Conservation (phyloP, 2,113 vertebrate species). For the Gallinago undulata region DNA sequence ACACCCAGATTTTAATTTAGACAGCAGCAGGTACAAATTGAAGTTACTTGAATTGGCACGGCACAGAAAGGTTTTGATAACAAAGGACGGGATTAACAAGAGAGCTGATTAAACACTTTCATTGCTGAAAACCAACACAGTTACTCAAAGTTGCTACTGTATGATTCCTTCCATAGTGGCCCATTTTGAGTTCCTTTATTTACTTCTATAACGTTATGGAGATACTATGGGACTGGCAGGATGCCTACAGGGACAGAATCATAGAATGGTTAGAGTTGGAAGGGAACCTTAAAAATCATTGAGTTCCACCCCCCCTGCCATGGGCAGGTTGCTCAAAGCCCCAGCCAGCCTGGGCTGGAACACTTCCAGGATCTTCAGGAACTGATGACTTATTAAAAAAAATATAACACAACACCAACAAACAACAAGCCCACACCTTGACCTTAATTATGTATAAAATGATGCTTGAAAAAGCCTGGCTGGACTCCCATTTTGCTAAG, state of each 20-base stretch:
- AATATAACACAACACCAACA: neutral
- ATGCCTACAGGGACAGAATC: neutral
- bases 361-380: neutral
- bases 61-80: neutral
- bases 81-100: neutral
- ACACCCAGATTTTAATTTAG: neutral
- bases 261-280: too few species aligned
- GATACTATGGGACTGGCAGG: neutral
- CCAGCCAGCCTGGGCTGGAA: too few species aligned
- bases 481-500: neutral
- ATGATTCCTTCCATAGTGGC: neutral
- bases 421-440: neutral
- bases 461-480: neutral
- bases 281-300: too few species aligned
- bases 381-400: neutral
- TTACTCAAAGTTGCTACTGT: neutral
- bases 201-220: neutral
- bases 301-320: too few species aligned
- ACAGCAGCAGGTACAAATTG: neutral
- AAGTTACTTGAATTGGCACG: neutral
- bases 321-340: too few species aligned
- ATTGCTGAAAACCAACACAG: neutral
- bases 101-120: neutral
- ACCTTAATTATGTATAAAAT: neutral
- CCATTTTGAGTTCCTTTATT: neutral